A percentile compares a stretch with the other conserved stretches of the same genome.
Evolutionary conservation across 2,797 vertebrate genomes (phyloP).

Genomic region (Rhyacichthys aspro): DNA sequence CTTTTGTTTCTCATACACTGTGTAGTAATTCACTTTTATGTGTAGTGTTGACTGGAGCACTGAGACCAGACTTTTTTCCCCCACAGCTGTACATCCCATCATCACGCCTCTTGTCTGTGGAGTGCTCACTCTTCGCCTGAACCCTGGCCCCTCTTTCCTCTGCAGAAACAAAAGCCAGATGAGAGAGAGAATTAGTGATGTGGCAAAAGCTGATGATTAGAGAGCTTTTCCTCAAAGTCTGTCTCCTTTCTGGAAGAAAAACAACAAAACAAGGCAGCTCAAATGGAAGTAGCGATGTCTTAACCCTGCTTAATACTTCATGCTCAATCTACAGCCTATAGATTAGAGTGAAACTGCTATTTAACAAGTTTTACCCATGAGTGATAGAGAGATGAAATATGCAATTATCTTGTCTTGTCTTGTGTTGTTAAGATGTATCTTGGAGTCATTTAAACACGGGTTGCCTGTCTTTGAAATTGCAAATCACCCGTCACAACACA

Average conservation of each 20-base stretch:
- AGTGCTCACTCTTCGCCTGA: slow-evolving; percentile 48
- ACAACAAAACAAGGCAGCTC: slow-evolving; percentile 38
- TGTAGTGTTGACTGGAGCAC: slow-evolving; percentile 2
- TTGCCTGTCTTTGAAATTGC: slow-evolving; percentile 10
- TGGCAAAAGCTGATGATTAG: slow-evolving; percentile 50
- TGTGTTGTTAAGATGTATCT: slow-evolving; percentile 1
- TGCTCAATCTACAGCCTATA: slow-evolving; percentile 9
- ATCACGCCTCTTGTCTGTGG: slow-evolving; percentile 44
- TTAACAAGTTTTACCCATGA: background rate
- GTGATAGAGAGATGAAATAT: slow-evolving; percentile 11
- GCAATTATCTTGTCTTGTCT: slow-evolving; percentile 17
- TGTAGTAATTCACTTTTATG: background rate
- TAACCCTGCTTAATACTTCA: slow-evolving; percentile 44
- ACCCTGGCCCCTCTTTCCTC: slow-evolving; percentile 46
- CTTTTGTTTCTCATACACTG: background rate
- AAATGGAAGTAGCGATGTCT: slow-evolving; percentile 48
- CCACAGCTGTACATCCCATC: slow-evolving; percentile 45
- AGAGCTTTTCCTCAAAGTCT: slow-evolving; percentile 43
- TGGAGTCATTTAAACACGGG: slow-evolving; percentile 13
- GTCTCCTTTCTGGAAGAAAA: slow-evolving; percentile 6
- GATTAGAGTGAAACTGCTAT: slow-evolving; percentile 17
- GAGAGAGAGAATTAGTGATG: slow-evolving; percentile 51
- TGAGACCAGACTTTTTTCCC: slow-evolving; percentile 16
- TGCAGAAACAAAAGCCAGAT: slow-evolving; percentile 46
- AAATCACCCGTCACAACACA: slow-evolving; percentile 2